Evolutionary conservation across 2,888 invertebrate genomes (phyloP), one percentile per base, ranked within the genome.

Genomic region (Drosophila diplacantha): DNA sequence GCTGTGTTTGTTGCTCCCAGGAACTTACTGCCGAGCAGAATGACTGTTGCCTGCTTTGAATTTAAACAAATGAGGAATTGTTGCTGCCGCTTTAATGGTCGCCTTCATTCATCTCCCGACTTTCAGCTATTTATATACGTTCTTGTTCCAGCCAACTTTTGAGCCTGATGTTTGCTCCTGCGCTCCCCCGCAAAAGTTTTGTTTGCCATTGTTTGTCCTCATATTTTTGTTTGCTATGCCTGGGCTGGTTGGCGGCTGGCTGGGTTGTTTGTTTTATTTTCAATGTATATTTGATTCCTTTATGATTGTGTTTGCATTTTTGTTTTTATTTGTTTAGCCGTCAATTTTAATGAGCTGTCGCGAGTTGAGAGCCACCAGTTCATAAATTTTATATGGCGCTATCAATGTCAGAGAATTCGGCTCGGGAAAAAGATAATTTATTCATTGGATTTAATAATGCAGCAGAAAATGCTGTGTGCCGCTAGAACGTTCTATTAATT

Each of bases 11-110:
- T 54, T 54, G 62, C 22, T 44, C 53, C 32, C 49, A 20, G 46
- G 43, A 50, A 31, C 47, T 7, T 20, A 57, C 71, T 64, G 67
- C 12, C 59, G 18, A 58, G 43, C 35, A 18, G 68, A 82, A 82
- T 72, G 74, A 75, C 64, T 79, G 74, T 69, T 74, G 80, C 64
- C 84, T 69, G 82, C 68, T 72, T 80, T 76, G 80, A 83, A 74
- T 80, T 83, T 77, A 74, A 82, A 80, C 80, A 83, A 80, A 79
- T 71, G 63, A 47, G 43, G 59, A 65, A 72, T 74, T 76, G 78
- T 81, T 81, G 70, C 61, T 72, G 58, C 49, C 56, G 64, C 53
- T 56, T 57, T 71, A 74, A 65, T 58, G 62, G 72, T 22, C 56
- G 68, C 38, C 61, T 51, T 39, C 55, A 73, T 63, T 69, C 69